Evolutionary conservation across 2,888 invertebrate genomes (phyloP).

Genomic region (Ecdyonurus torrentis): DNA sequence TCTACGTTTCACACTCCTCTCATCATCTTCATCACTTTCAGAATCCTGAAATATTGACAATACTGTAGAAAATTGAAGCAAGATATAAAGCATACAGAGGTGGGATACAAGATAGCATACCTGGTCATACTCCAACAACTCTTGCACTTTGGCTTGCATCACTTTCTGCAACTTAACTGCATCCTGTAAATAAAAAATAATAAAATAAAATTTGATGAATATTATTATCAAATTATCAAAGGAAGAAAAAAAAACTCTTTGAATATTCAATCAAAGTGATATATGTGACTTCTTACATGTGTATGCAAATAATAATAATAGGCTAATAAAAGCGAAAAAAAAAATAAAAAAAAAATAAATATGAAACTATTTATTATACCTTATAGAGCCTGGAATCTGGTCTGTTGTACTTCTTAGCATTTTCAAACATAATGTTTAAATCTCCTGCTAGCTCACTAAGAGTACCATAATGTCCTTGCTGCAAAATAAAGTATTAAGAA

Average conservation of each 20-base stretch:
- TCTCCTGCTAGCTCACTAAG: constrained; percentile 83
- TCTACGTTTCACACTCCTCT: constrained; percentile 16
- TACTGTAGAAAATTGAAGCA: background rate
- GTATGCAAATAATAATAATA: too few relatives aligned
- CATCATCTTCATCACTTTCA: constrained; percentile 32
- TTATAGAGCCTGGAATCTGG: constrained; percentile 66
- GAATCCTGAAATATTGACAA: constrained; percentile 25
- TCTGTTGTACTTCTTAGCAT: constrained; percentile 81
- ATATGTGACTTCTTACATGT: background rate
- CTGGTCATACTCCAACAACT: constrained; percentile 46
- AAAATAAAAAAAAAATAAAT: background rate
- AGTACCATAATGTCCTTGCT: constrained; percentile 62
- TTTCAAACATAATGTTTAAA: constrained; percentile 91
- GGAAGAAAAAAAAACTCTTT: constrained; percentile 11
- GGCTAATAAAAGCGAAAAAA: too few relatives aligned
- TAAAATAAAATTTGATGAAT: too few relatives aligned
- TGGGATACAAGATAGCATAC: constrained; percentile 17
- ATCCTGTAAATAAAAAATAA: constrained; percentile 38
- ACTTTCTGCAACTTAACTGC: constrained; percentile 70
- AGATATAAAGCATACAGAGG: background rate
- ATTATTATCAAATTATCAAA: too few relatives aligned
- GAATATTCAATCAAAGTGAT: background rate
- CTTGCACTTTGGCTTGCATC: constrained; percentile 65
- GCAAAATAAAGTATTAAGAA: constrained; percentile 14
- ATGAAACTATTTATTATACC: constrained; percentile 35